Evolutionary conservation across 2,113 vertebrate species (phyloP).

Genomic region (Nettapus auritus): DNA sequence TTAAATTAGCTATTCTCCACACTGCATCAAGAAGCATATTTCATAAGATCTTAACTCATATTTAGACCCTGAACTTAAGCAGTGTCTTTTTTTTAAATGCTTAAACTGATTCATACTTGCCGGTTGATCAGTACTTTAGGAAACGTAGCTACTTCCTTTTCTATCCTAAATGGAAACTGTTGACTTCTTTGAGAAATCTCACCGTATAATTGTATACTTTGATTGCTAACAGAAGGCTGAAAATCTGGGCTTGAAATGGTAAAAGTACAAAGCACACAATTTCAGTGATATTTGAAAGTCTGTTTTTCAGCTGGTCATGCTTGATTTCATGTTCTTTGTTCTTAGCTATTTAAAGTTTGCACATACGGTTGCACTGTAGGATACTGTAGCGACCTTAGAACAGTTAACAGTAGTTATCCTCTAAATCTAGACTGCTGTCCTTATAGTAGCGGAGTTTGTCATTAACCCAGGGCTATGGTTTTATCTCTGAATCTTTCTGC

Average conservation of each 20-base stretch:
- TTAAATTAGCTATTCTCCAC: neutral
- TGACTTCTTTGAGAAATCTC: neutral
- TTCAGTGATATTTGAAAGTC: neutral
- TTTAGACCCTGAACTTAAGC: neutral
- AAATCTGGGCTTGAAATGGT: neutral
- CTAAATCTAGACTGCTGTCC: neutral
- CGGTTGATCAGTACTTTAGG: neutral
- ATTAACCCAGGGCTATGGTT: neutral
- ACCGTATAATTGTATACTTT: slow-evolving; percentile 15
- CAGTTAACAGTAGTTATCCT: neutral
- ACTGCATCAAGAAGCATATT: neutral
- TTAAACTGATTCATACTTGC: neutral
- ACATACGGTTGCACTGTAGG: neutral
- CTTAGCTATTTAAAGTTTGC: neutral
- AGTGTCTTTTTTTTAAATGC: neutral
- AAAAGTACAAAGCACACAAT: neutral
- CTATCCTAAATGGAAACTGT: neutral
- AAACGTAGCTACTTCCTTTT: neutral
- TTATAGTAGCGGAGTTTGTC: neutral
- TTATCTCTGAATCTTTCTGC: neutral
- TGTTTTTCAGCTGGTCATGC: neutral
- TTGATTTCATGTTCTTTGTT: neutral
- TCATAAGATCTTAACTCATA: neutral
- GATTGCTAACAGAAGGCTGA: neutral
- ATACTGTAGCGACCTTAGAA: neutral